Evolutionary conservation across 2,888 invertebrate genomes (phyloP), one percentile per base, ranked within the genome.

Genomic region (Thelaira solivaga): DNA sequence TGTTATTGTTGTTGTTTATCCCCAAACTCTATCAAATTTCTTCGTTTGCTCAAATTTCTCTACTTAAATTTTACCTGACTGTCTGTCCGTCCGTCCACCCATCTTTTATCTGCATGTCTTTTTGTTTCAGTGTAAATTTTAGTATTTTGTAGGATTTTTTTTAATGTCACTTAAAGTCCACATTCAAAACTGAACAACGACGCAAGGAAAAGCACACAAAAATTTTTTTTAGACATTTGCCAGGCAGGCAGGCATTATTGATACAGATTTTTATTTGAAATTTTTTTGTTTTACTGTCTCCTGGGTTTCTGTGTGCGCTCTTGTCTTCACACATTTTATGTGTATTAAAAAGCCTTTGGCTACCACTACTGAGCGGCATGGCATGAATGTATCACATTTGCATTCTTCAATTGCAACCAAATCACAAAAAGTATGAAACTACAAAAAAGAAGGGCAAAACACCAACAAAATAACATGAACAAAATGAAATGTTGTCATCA

Each of bases 361-460:
- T 61, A 53, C 57, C 51, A 67, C 57, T 69, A 31, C 68, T 62
- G 61, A 45, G 45, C 59, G 74, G 74, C 67, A 74, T 68, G n/a
- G n/a, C n/a, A n/a, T n/a, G n/a, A n/a, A n/a, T n/a, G 45, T 68
- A 68, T 75, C 74, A 61, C 53, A 75, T 75, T 75, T 75, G 74
- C 74, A 75, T 75, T 75, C 67, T 62, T 75, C 61, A 68, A 68
- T 67, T 74, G 74, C 67, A 74, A 67, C 67, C 67, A 74, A 74
- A 72, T 62, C 72, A 64, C 72, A 45, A 62, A 62, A 36, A 55
- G 36, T 24, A 53, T 51, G 7, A 71, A 41, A 13, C 36, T 10
- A 47, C 13, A 43, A 7, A 24, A 16, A 55, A 45, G 13, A 20
- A 10, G 11, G 31, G 24, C 62, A 39, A 59, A n/a, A n/a, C n/a